These are phyloP conservation scores for Caenorhabditis sp. DNA, from an alignment of 2,888 invertebrate genomes.

Conservation along the genomic window DNA sequence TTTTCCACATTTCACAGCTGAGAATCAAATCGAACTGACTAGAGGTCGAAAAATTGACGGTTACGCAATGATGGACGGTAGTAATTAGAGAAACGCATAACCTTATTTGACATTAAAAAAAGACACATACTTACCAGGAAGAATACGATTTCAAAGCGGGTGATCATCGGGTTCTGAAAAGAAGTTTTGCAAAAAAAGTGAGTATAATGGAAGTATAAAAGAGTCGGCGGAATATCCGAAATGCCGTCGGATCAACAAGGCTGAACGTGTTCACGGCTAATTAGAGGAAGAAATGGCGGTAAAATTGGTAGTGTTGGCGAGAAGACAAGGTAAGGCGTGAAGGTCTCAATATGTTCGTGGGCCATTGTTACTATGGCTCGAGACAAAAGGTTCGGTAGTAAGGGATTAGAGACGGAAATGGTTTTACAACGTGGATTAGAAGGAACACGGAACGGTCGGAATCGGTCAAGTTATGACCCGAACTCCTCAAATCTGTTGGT, in stretches of 20 bases:
- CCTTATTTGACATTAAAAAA: background rate
- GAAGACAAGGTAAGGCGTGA: slow-evolving; percentile 26
- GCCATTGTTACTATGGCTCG: slow-evolving; percentile 34
- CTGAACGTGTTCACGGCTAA: slow-evolving; percentile 42
- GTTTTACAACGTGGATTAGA: slow-evolving; percentile 31
- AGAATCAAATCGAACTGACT: background rate
- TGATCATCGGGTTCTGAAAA: slow-evolving; percentile 29
- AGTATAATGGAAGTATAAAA: too few relatives aligned
- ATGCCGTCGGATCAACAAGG: background rate
- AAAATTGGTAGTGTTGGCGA: slow-evolving; percentile 7
- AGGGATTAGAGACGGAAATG: slow-evolving; percentile 32
- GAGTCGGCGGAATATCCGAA: too few relatives aligned
- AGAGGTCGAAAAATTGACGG: slow-evolving; percentile 14
- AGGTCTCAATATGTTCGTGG: slow-evolving; percentile 45
- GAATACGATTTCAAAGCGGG: background rate
- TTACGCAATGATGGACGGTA: slow-evolving; percentile 8
- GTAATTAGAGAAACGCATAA: slow-evolving; percentile 13
- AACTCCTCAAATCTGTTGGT: slow-evolving; percentile 21
- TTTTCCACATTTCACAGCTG: background rate
- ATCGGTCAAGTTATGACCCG: background rate
- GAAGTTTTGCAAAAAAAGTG: background rate
- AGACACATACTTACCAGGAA: slow-evolving; percentile 21
- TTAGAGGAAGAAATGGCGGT: slow-evolving; percentile 39
- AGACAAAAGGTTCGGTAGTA: slow-evolving; percentile 43
- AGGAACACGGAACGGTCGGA: background rate